These are phyloP conservation scores for Triplophysa dalaica DNA, from an alignment of 2,113 vertebrate genomes.

Conservation along the genomic window DNA sequence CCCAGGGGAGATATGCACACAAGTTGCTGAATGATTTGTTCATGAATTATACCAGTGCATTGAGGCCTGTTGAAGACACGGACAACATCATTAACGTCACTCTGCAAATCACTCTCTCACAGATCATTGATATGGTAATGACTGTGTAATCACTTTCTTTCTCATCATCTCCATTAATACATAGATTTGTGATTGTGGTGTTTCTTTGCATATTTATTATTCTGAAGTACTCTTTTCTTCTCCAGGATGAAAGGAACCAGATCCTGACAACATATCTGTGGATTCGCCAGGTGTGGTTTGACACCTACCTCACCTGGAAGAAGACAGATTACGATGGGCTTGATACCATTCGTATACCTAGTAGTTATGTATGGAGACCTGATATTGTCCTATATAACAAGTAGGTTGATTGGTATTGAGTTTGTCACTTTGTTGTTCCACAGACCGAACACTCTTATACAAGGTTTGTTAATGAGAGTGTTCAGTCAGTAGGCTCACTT, in stretches of 20 bases:
- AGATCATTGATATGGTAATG: slow-evolving; percentile 94
- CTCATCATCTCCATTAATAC: background rate
- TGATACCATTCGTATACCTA: slow-evolving; percentile 86
- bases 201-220: background rate
- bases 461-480: slow-evolving; percentile 17
- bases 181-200: background rate
- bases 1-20: slow-evolving; percentile 80
- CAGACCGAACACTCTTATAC: slow-evolving; percentile 31
- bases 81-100: slow-evolving; percentile 86
- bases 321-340: slow-evolving; percentile 83
- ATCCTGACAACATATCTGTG: slow-evolving; percentile 81
- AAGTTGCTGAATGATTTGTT: slow-evolving; percentile 84
- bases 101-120: slow-evolving; percentile 86
- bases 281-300: slow-evolving; percentile 89
- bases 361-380: slow-evolving; percentile 86
- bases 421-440: slow-evolving; percentile 26
- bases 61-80: slow-evolving; percentile 87
- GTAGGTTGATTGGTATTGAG: slow-evolving; percentile 68
- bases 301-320: slow-evolving; percentile 84
- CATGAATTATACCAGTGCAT: slow-evolving; percentile 83
- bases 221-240: background rate
- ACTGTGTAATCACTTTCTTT: background rate
- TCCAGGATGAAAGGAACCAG: slow-evolving; percentile 74
- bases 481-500: background rate
- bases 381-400: slow-evolving; percentile 93